These are phyloP conservation scores for Glareola pratincola DNA, from an alignment of 2,113 vertebrate genomes.

Conservation along the genomic window DNA sequence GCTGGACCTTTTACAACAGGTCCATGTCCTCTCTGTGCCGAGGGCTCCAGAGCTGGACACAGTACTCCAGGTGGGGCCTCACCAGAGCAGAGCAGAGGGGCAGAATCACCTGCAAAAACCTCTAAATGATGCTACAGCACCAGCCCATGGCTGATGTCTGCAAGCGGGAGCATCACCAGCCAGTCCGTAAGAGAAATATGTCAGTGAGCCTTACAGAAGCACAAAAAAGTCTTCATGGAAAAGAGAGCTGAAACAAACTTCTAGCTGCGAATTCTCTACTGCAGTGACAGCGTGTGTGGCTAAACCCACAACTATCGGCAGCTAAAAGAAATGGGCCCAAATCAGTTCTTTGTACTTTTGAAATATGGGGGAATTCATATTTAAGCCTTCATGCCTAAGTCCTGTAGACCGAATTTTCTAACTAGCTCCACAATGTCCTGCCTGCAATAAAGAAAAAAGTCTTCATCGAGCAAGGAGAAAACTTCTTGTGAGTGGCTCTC, in stretches of 20 bases:
- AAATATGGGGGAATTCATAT: background rate
- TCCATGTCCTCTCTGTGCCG: too few relatives aligned
- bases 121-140: background rate
- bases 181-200: fast-evolving
- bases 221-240: background rate
- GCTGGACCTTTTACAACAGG: too few relatives aligned
- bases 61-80: too few relatives aligned
- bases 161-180: background rate
- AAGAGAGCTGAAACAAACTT: background rate
- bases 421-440: background rate
- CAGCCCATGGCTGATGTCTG: background rate
- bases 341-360: background rate
- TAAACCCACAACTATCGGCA: background rate
- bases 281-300: background rate
- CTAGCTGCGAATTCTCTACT: background rate
- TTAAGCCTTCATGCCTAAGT: background rate
- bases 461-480: background rate
- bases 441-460: background rate
- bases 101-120: background rate
- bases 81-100: too few relatives aligned
- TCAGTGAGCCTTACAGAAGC: background rate
- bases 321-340: background rate
- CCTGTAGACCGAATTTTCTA: background rate
- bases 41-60: too few relatives aligned
- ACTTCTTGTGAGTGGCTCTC: background rate